A percentile compares a stretch with the other conserved stretches of the same genome.
phyloP scores from a whole-genome alignment of 2,888 invertebrate genomes.

The Tachystola acroxantha region DNA sequence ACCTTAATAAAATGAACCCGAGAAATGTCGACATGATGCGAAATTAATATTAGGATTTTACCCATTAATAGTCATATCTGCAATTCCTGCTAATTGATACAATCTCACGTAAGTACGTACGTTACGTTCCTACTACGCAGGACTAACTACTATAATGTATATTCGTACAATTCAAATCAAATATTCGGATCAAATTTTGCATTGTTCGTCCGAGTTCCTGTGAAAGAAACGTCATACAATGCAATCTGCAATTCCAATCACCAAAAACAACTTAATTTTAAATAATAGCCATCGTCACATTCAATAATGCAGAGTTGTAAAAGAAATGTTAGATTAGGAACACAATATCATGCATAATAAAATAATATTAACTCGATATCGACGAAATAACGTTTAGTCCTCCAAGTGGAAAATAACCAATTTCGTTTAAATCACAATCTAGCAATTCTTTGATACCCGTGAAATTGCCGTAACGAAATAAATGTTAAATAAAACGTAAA shows the following conservation, averaged over 20 bases:
- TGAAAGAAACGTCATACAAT: no score
- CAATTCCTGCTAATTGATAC: no score
- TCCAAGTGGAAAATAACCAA: conserved; percentile 76
- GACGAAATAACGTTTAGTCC: conserved; percentile 49
- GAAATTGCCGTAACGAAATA: conserved; percentile 78
- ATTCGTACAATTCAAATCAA: no score
- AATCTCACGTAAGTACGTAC: no score
- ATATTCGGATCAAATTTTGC: no score
- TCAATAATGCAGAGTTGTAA: conserved; percentile 36
- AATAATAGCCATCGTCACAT: conserved; percentile 34
- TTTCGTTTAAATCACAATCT: conserved; percentile 75
- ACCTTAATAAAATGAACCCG: no score
- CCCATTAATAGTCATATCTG: no score
- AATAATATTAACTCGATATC: conserved; percentile 63
- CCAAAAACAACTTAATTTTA: conserved; percentile 31
- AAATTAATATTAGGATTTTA: no score
- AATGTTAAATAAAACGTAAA: conserved; percentile 79
- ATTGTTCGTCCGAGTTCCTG: no score
- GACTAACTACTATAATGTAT: no score
- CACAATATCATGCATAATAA: conserved; percentile 68
- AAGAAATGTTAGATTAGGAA: conserved; percentile 42
- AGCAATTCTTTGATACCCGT: conserved; percentile 76
- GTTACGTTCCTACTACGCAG: no score
- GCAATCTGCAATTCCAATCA: conserved; percentile 10
- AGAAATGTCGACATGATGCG: no score